Evolutionary conservation across 2,113 vertebrate species (phyloP), one percentile per base, ranked within the genome.

Genomic region (Steatornis caripensis): DNA sequence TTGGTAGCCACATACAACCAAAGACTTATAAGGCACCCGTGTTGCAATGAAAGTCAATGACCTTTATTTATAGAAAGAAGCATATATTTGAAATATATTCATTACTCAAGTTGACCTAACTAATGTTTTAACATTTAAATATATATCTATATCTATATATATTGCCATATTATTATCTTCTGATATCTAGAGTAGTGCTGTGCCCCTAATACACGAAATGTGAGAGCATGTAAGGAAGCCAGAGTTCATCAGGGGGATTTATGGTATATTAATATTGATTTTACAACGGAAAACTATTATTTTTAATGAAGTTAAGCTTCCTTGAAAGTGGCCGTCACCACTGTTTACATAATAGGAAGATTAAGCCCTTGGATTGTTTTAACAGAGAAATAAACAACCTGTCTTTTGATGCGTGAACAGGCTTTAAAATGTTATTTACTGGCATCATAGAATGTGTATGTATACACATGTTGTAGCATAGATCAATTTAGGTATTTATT

Each of bases 71-170:
- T 53, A 80, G 74, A 96, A 93, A 82, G 14, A 91, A 64, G 9
- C 41, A 49, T 86, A 41, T 86, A 81, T 95, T 60, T 81, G 55
- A 93, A 94, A 84, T 53, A 48, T 87, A 95, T 94, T 97, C 95
- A 79, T 98, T 89, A 85, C 91, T 97, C 96, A 70, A 93, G 89
- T 95, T 96, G 95, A 96, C 96, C 97, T 92, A 74, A 91, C n/a
- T 91, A 85, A 91, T 79, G 76, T 95, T 96, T 96, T 93, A 87
- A 80, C 92, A 94, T 89, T 96, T 93, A 92, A 95, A 87, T 96
- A 94, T 93, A 89, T 94, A 96, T 91, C 87, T 87, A 85, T 87
- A 95, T 93, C 87, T 94, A 96, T 97, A 97, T 93, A 86, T 95
- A 96, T 95, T 95, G 94, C 92, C 94, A 97, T 96, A 84, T 95